These are phyloP conservation scores for Ethmia dodecea DNA, from an alignment of 2,888 invertebrate species.

Conservation along the genomic window DNA sequence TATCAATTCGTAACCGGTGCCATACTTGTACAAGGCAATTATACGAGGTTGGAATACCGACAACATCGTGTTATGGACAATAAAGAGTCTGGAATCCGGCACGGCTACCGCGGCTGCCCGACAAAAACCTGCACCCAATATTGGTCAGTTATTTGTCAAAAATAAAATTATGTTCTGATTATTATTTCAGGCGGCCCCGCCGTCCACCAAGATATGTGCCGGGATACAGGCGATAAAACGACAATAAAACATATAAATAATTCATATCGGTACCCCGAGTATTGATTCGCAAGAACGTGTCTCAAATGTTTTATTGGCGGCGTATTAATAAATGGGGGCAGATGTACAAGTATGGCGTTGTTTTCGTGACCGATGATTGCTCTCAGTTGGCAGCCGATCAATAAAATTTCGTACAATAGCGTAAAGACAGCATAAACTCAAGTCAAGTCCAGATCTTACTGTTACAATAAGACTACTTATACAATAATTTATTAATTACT, in stretches of 20 bases:
- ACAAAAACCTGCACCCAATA: conserved; percentile 47
- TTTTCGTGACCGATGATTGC: conserved; percentile 46
- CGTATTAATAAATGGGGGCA: conserved; percentile 70
- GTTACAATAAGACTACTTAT: no score
- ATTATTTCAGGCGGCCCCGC: conserved; percentile 59
- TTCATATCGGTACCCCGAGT: conserved; percentile 59
- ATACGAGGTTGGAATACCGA: conserved; percentile 41
- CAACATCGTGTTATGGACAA: conserved; percentile 32
- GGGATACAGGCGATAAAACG: conserved; percentile 68
- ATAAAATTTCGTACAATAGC: no score
- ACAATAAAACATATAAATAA: conserved; percentile 76
- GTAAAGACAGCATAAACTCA: no score
- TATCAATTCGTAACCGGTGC: no score
- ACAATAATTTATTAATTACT: no score
- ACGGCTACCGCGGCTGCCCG: conserved; percentile 7
- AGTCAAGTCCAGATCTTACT: no score
- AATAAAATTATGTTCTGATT: conserved; percentile 70
- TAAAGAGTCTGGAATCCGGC: not conserved
- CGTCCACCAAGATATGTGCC: conserved; percentile 29
- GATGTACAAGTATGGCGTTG: conserved; percentile 45
- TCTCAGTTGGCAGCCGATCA: conserved; percentile 32
- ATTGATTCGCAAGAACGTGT: conserved; percentile 76
- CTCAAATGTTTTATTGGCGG: conserved; percentile 70
- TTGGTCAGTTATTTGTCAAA: conserved; percentile 72
- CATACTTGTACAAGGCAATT: conserved; percentile 30